These are phyloP conservation scores for Catagonus wagneri DNA, from an alignment of 2,113 vertebrate genomes.

Conservation along the genomic window DNA sequence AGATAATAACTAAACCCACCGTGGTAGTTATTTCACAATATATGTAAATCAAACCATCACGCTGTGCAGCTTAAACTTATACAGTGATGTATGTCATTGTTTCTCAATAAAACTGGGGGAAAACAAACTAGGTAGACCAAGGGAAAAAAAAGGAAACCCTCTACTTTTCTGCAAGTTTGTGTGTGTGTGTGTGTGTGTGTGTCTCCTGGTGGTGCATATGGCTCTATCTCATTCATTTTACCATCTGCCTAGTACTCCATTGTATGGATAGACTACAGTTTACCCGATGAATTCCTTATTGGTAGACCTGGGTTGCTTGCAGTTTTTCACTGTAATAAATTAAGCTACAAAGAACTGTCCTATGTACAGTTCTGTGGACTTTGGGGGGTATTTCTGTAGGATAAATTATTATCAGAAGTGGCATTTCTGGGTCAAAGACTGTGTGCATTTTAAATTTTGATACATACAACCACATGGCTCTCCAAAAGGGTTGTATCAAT, in stretches of 20 bases:
- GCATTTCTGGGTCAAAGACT: slow-evolving; percentile 75
- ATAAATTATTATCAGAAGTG: slow-evolving; percentile 65
- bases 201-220: neutral
- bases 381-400: neutral
- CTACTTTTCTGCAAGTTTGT: neutral
- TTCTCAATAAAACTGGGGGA: neutral
- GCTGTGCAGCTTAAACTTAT: neutral
- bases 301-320: neutral
- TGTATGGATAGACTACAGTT: neutral
- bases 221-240: neutral
- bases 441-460: slow-evolving; percentile 79
- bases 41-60: neutral
- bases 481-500: slow-evolving; percentile 75
- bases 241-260: neutral
- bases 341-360: neutral
- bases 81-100: neutral
- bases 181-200: neutral
- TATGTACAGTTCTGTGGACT: neutral
- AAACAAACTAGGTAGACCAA: neutral
- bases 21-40: neutral
- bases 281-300: neutral
- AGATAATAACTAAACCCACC: neutral
- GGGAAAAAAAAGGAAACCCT: neutral
- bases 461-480: slow-evolving; percentile 68
- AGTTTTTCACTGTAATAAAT: slow-evolving; percentile 14